Evolutionary conservation across 2,797 vertebrate species (phyloP), one percentile per base, ranked within the genome.

Genomic region (Amblyraja radiata): DNA sequence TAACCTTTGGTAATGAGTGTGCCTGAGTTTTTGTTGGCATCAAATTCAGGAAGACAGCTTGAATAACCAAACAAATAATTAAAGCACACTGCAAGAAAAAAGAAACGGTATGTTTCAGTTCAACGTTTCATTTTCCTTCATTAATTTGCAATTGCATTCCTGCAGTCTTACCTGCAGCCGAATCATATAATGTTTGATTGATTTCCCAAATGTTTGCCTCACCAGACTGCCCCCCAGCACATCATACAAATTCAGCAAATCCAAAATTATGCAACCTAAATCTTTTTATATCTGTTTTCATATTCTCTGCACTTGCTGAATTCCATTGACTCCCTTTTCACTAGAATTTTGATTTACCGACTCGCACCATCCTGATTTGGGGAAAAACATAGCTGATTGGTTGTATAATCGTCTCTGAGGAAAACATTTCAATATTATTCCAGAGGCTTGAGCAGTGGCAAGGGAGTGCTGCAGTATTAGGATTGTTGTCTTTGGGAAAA

Each of bases 1-100:
- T 92, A 92, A 92, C 90, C 90, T 74, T 92, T 58, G 46, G 3
- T 92, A 92, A 92, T 92, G 90, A 92, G 39, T 58, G 68, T 92
- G 90, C 36, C 25, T 76, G 23, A 28, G 71, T 76, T 76, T 58
- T 14, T 92, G 90, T 71, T 92, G 68, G 39, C 25, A n/a, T 54
- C 11, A 91, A 91, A 92, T 58, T 39, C 46, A 54, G 71, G 25
- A 92, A 92, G 76, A 92, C 23, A 25, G 36, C 90, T 54, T 76
- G 23, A 39, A 46, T 32, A 74, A 74, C 71, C 25, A 91, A 39
- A 88, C 5, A 18, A 88, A 18, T 23, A 54, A 10, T 73, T 25
- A 74, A 91, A 2, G 10, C 39, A 91, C 10, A 74, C 54, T 73
- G 39, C 68, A 74, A 36, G 71, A 39, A 76, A 74, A 46, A 23